phyloP scores from a whole-genome alignment of 1,140 invertebrate species.

The Lordiphosa clarofinis region DNA sequence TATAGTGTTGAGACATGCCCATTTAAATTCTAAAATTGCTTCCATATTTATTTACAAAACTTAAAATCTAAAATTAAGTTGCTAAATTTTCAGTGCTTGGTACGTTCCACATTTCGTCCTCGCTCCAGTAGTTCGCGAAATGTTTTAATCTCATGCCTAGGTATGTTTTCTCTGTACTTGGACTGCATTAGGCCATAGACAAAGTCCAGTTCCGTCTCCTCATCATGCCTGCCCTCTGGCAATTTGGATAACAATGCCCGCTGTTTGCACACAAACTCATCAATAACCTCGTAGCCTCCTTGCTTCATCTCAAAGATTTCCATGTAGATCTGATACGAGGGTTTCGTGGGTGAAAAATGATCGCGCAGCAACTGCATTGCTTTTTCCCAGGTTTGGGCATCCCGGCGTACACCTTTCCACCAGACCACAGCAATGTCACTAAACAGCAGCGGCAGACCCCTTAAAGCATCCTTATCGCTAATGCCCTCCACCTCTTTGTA shows the following conservation, averaged over 20 bases:
- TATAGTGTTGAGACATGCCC: too few species aligned
- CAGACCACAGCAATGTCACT: conserved; percentile 51
- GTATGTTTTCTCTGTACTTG: conserved; percentile 62
- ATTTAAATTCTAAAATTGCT: too few species aligned
- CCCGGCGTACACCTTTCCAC: conserved; percentile 73
- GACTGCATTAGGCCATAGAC: conserved; percentile 58
- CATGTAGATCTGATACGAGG: conserved; percentile 68
- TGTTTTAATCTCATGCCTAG: conserved; percentile 59
- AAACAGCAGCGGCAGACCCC: conserved; percentile 66
- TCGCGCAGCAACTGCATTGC: conserved; percentile 59
- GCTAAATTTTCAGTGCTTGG: conserved; percentile 12
- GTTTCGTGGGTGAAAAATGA: conserved; percentile 72
- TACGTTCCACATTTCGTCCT: conserved; percentile 53
- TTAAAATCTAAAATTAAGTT: not conserved
- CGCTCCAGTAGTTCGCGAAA: conserved; percentile 67
- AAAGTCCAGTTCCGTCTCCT: conserved; percentile 72
- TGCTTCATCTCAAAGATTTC: conserved; percentile 70
- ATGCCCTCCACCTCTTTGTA: conserved; percentile 75
- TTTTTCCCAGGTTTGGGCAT: conserved; percentile 60
- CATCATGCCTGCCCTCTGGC: conserved; percentile 65
- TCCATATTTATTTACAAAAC: not conserved
- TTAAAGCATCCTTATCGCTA: conserved; percentile 68
- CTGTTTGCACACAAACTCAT: conserved; percentile 68
- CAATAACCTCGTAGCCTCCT: conserved; percentile 33
- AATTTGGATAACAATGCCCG: conserved; percentile 67